Evolutionary conservation across 2,888 invertebrate species (phyloP).

Genomic region (Ormyrus pomaceus): DNA sequence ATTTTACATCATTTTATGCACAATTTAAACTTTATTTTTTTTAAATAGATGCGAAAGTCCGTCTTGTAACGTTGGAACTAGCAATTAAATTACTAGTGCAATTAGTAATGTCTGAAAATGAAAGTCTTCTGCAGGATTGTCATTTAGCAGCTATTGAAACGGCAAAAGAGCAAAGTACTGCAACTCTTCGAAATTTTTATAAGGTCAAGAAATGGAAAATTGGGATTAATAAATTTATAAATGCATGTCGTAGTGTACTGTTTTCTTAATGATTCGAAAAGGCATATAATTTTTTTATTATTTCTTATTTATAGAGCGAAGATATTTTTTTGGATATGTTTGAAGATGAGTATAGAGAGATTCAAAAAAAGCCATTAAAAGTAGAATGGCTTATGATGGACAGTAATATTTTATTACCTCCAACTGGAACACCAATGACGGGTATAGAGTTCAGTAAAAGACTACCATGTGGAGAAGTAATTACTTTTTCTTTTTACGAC

Average conservation of each 20-base stretch:
- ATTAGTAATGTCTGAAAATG: slow-evolving; percentile 79
- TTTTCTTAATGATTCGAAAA: neutral
- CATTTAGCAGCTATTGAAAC: slow-evolving; percentile 84
- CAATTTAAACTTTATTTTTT: slow-evolving; percentile 27
- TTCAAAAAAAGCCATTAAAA: slow-evolving; percentile 89
- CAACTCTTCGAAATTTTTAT: slow-evolving; percentile 92
- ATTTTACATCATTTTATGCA: neutral
- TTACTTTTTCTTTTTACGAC: slow-evolving; percentile 61
- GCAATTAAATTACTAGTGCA: slow-evolving; percentile 87
- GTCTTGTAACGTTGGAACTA: slow-evolving; percentile 94
- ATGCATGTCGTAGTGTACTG: slow-evolving; percentile 48
- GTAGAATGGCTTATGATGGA: slow-evolving; percentile 98
- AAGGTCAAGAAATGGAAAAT: slow-evolving; percentile 78
- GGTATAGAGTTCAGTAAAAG: slow-evolving; percentile 96
- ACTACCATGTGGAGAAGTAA: slow-evolving; percentile 96
- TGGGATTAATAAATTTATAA: slow-evolving; percentile 51
- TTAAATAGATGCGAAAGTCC: slow-evolving; percentile 86
- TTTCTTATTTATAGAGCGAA: slow-evolving; percentile 81
- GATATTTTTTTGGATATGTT: slow-evolving; percentile 99
- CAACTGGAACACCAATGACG: slow-evolving; percentile 96
- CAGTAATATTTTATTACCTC: slow-evolving; percentile 94
- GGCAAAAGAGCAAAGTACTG: slow-evolving; percentile 88
- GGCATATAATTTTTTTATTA: neutral
- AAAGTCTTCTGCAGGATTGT: slow-evolving; percentile 81
- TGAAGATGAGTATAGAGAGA: slow-evolving; percentile 97